Evolutionary conservation across 2,888 invertebrate species (phyloP).

Genomic region (Chloroclystis v-ata): DNA sequence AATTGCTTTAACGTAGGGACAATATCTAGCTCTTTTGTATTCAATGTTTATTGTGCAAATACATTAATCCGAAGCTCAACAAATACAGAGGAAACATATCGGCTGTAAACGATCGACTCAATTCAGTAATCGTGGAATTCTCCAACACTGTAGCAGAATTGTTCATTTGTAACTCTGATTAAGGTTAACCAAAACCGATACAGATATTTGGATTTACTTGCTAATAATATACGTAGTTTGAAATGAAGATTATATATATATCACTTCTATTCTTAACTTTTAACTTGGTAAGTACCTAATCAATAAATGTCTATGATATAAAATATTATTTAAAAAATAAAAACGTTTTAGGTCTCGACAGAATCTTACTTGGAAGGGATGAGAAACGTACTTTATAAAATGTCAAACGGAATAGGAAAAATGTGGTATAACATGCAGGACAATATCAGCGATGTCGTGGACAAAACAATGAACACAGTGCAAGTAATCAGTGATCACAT

Average conservation of each 20-base stretch:
- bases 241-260: slow-evolving; percentile 12
- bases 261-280: slow-evolving; percentile 7
- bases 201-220: too few species aligned
- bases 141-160: neutral
- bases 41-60: slow-evolving; percentile 33
- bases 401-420: slow-evolving; percentile 13
- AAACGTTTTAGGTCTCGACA: slow-evolving; percentile 14
- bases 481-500: slow-evolving; percentile 10
- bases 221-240: too few species aligned
- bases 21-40: slow-evolving; percentile 31
- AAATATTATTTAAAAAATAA: neutral
- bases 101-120: slow-evolving; percentile 16
- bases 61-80: slow-evolving; percentile 29
- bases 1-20: slow-evolving; percentile 27
- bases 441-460: slow-evolving; percentile 12
- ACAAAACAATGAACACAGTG: slow-evolving; percentile 14
- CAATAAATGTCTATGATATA: neutral
- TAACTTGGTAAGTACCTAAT: slow-evolving; percentile 11
- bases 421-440: slow-evolving; percentile 12
- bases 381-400: slow-evolving; percentile 11
- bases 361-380: slow-evolving; percentile 8
- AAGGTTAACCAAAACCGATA: too few species aligned
- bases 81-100: slow-evolving; percentile 25
- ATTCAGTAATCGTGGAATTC: slow-evolving; percentile 11
- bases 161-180: too few species aligned